Base-by-base conservation (phyloP, 2,888 invertebrate species). In the Lumbricus terrestris region DNA sequence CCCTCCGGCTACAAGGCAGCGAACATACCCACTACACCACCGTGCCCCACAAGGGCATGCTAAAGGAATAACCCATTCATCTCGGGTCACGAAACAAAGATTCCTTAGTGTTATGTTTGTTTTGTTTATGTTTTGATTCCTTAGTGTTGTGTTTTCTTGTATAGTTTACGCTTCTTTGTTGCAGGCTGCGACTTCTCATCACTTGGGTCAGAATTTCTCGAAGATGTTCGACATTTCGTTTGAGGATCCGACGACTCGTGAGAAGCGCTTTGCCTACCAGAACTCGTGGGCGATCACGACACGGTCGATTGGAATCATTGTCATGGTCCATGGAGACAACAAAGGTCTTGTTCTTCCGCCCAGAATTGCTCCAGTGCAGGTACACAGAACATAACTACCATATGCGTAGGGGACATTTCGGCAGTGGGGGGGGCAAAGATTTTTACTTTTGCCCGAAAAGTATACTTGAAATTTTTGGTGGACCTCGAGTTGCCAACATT, bases 221-320 rank as follows among this genome's bases (percentile, higher is more conserved):
- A 98, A 98, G 95, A 99, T 99, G 98, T 99, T 99, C 95, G 98
- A 99, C 93, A 98, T 99, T 91, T 96, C 97, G 20, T 98, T 97
- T 94, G 99, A 99, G 95, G 97, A 99, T 94, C 98, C 98, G 0
- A 97, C 97, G 93, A 97, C 95, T 5, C 94, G 97, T 92, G 96
- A 97, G 93, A 97, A 95, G 92, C 90, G 93, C 82, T 96, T 96
- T 94, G 98, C 98, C 4, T 98, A 96, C 95, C 99, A 99, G 95
- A 99, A 99, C 95, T 99, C 99, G 0, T 99, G 99, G 99, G 99
- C 99, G 4, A 94, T 99, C 89, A 99, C 99, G 0, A 99, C 99
- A 0, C 96, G 99, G 93, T 98, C 99, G 8, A 99, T 99, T 92
- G 98, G 97, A 96, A 96, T 96, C 20, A 95, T 96, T 95, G 95